A percentile compares a stretch with the other conserved stretches of the same genome.
phyloP scores from a whole-genome alignment of 2,888 invertebrate genomes.

The Chrysolina oricalcia region DNA sequence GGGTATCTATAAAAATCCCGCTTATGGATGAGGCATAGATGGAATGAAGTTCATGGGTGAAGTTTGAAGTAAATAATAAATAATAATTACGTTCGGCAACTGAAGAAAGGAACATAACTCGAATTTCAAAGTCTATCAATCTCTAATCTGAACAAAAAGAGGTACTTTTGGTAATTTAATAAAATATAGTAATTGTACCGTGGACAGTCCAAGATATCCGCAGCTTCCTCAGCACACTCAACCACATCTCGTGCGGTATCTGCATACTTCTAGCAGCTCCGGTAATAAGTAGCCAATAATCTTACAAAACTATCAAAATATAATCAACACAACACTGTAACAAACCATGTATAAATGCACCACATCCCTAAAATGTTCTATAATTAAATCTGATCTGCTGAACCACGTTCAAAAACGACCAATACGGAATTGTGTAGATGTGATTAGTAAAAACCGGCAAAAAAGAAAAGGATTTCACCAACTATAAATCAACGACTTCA shows the following conservation, averaged over 20 bases:
- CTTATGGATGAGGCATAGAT: slow-evolving; percentile 6
- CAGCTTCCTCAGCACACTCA: slow-evolving; percentile 68
- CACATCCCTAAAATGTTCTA: slow-evolving; percentile 52
- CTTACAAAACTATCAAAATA: slow-evolving; percentile 72
- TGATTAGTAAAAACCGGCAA: slow-evolving; percentile 57
- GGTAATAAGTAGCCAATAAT: slow-evolving; percentile 69
- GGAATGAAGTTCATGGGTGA: slow-evolving; percentile 29
- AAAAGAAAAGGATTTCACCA: slow-evolving; percentile 44
- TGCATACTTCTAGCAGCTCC: slow-evolving; percentile 70
- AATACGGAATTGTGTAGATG: slow-evolving; percentile 45
- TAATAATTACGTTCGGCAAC: slow-evolving; percentile 62
- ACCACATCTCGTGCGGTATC: slow-evolving; percentile 70
- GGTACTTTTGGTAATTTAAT: slow-evolving; percentile 57
- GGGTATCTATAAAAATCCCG: slow-evolving; percentile 45
- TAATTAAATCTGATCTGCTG: slow-evolving; percentile 34
- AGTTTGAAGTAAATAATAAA: slow-evolving; percentile 53
- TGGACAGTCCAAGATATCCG: slow-evolving; percentile 69
- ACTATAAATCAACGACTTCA: slow-evolving; percentile 28
- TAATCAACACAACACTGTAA: slow-evolving; percentile 71
- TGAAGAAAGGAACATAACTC: slow-evolving; percentile 61
- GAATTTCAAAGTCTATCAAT: slow-evolving; percentile 58
- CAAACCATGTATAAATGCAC: slow-evolving; percentile 71
- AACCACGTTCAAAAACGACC: slow-evolving; percentile 41
- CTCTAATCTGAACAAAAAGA: slow-evolving; percentile 58
- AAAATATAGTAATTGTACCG: slow-evolving; percentile 69